phyloP scores from a whole-genome alignment of 2,797 vertebrate genomes.

The Rhinella marina region DNA sequence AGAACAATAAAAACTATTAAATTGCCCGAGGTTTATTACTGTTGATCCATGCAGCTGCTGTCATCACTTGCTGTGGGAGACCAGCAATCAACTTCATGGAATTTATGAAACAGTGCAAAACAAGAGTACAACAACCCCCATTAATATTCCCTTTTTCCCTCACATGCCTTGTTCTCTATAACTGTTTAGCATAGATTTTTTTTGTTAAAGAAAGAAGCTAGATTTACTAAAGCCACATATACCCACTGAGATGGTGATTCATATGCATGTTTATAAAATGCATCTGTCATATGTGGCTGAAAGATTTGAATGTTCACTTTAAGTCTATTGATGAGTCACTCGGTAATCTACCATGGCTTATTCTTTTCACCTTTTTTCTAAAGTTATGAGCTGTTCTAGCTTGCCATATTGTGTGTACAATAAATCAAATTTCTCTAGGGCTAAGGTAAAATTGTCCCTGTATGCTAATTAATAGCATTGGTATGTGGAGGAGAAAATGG shows the following conservation, averaged over 20 bases:
- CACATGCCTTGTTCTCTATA: background rate
- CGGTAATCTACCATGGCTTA: background rate
- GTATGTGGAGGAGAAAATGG: too few species aligned
- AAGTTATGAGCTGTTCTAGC: background rate
- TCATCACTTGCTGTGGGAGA: conserved; percentile 88
- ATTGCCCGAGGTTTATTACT: conserved; percentile 92
- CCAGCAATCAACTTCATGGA: conserved; percentile 77
- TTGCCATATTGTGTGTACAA: background rate
- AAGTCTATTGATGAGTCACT: background rate
- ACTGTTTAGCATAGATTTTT: background rate
- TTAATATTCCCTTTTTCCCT: conserved; percentile 28
- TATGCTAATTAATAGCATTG: too few species aligned
- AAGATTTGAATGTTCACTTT: background rate
- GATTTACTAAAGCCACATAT: background rate
- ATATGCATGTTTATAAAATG: background rate
- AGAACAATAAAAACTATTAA: conserved; percentile 98
- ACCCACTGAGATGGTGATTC: background rate
- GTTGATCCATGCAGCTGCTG: conserved; percentile 86
- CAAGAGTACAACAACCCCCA: conserved; percentile 18
- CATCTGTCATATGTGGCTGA: background rate
- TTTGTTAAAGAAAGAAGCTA: background rate
- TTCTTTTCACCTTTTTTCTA: background rate
- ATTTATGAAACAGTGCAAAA: conserved; percentile 64
- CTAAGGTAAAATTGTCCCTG: background rate
- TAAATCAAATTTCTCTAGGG: background rate